phyloP scores from a whole-genome alignment of 2,797 vertebrate genomes.

The Mormyrops boulengeri region DNA sequence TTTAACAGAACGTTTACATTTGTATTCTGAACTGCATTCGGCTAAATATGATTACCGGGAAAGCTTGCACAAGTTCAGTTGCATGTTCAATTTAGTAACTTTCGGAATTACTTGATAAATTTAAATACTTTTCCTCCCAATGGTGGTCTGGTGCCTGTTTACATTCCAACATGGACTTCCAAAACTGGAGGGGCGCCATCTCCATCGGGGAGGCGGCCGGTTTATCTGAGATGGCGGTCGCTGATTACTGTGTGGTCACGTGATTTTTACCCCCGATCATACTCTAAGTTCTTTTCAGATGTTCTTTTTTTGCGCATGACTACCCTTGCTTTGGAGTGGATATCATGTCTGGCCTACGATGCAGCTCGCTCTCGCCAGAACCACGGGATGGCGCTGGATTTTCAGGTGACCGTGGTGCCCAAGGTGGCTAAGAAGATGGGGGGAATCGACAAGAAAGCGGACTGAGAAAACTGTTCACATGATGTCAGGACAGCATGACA shows the following conservation, averaged over 20 bases:
- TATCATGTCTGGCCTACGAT: background rate
- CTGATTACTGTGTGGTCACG: slow-evolving; percentile 23
- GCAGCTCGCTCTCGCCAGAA: background rate
- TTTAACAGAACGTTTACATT: background rate
- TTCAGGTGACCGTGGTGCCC: background rate
- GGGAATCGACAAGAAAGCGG: background rate
- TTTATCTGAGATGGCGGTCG: slow-evolving; percentile 24
- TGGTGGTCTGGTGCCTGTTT: slow-evolving; percentile 11
- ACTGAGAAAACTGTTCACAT: background rate
- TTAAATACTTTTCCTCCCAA: background rate
- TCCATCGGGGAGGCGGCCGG: slow-evolving; percentile 18
- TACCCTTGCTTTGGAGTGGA: background rate
- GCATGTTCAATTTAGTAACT: background rate
- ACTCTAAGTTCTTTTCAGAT: background rate
- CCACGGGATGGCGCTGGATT: background rate
- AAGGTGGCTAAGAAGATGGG: background rate
- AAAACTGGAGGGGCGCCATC: slow-evolving; percentile 7
- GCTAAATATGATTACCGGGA: background rate
- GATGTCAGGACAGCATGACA: background rate
- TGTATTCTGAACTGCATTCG: background rate
- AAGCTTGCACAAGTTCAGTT: background rate
- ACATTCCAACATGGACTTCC: slow-evolving; percentile 18
- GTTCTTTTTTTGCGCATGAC: background rate
- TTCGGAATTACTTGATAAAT: background rate
- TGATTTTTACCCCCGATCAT: background rate